Percentiles rank a stretch among this genome's conserved stretches.
phyloP scores from a whole-genome alignment of 1,140 invertebrate genomes.

The Nomia melanderi region DNA sequence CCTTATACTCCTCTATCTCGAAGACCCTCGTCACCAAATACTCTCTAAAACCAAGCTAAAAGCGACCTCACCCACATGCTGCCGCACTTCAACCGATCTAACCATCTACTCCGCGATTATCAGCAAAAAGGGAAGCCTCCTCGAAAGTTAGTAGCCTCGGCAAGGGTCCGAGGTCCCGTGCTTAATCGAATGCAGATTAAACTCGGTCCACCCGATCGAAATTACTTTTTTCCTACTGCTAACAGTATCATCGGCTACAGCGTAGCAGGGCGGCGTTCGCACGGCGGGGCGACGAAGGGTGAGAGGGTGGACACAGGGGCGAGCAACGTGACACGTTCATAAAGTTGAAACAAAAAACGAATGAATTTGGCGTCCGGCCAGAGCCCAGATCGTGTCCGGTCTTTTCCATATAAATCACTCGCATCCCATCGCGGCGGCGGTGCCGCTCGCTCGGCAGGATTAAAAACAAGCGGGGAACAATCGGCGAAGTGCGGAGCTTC shows the following conservation, averaged over 20 bases:
- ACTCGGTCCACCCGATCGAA: slow-evolving; percentile 13
- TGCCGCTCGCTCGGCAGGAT: background rate
- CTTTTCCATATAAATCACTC: slow-evolving; percentile 36
- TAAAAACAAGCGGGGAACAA: slow-evolving; percentile 12
- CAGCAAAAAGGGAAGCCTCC: too few species aligned
- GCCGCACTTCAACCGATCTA: too few species aligned
- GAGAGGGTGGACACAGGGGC: background rate
- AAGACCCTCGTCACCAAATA: too few species aligned
- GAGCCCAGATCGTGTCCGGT: background rate
- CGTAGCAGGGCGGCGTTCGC: too few species aligned
- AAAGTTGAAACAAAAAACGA: slow-evolving; percentile 35
- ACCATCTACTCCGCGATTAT: too few species aligned
- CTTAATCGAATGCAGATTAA: slow-evolving; percentile 42
- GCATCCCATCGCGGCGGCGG: slow-evolving; percentile 1
- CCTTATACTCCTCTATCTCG: too few species aligned
- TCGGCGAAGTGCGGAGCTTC: background rate
- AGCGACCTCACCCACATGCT: too few species aligned
- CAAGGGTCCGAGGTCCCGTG: too few species aligned
- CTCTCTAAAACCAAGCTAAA: too few species aligned
- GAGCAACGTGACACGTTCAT: slow-evolving; percentile 26
- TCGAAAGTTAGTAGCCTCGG: too few species aligned
- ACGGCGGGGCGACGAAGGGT: too few species aligned
- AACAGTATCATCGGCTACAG: slow-evolving; percentile 34
- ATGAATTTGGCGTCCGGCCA: slow-evolving; percentile 33
- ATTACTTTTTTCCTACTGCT: slow-evolving; percentile 26